Evolutionary conservation across 2,113 vertebrate genomes (phyloP).

Genomic region (Mustela lutreola): DNA sequence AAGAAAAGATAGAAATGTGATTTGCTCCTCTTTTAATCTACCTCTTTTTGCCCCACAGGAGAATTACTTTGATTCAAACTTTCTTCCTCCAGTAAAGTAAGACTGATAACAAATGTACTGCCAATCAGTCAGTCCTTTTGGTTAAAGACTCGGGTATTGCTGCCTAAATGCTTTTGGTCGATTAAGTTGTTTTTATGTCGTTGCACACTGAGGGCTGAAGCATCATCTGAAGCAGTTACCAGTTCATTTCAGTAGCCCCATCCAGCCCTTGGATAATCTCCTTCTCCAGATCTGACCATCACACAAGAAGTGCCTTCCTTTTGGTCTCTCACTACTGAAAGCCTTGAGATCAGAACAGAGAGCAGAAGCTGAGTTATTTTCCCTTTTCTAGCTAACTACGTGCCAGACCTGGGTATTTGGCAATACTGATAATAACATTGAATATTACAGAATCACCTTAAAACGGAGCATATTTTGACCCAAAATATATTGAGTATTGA

Average conservation of each 20-base stretch:
- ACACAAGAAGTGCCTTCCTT: fast-evolving
- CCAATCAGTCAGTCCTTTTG: not conserved
- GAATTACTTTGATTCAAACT: not conserved
- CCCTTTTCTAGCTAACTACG: not conserved
- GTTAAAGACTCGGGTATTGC: not conserved
- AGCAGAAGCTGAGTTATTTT: not conserved
- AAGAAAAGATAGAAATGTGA: not conserved
- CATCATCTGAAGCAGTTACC: not conserved
- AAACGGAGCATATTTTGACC: not conserved
- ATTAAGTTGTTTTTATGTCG: not conserved
- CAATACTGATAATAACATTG: not conserved
- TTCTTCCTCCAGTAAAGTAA: not conserved
- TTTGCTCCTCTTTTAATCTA: not conserved
- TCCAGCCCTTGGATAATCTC: not conserved
- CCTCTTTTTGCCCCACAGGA: not conserved
- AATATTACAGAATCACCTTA: not conserved
- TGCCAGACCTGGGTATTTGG: not conserved
- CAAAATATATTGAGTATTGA: not conserved
- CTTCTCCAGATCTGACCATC: no score
- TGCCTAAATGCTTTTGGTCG: not conserved
- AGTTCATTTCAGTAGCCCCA: fast-evolving
- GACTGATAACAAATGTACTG: not conserved
- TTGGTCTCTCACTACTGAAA: fast-evolving
- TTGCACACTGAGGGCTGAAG: no score
- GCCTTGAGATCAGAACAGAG: not conserved